These are phyloP conservation scores for Andricus grossulariae DNA, from an alignment of 1,140 invertebrate genomes.

Conservation along the genomic window DNA sequence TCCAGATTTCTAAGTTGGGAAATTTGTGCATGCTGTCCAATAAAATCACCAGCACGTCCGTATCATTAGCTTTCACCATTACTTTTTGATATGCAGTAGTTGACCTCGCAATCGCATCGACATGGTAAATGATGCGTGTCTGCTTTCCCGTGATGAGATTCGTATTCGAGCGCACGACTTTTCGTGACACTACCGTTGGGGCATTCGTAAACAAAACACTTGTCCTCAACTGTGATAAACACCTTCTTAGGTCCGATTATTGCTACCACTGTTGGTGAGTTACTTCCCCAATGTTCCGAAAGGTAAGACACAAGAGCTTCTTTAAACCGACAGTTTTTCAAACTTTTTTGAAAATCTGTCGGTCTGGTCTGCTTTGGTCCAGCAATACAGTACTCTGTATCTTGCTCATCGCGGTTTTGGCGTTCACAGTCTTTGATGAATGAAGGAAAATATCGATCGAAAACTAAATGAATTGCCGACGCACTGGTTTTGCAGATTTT, in stretches of 20 bases:
- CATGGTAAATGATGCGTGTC: background rate
- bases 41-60: background rate
- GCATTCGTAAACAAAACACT: background rate
- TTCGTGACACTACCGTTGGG: background rate
- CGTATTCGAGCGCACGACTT: background rate
- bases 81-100: background rate
- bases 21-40: background rate
- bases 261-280: slow-evolving; percentile 48
- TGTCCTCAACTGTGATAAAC: background rate
- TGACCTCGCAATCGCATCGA: background rate
- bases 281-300: slow-evolving; percentile 57
- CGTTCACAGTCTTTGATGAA: slow-evolving; percentile 66
- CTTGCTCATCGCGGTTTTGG: slow-evolving; percentile 47
- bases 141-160: slow-evolving; percentile 5
- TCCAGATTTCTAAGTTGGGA: background rate
- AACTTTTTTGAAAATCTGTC: slow-evolving; percentile 53
- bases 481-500: slow-evolving; percentile 33
- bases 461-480: slow-evolving; percentile 58
- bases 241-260: background rate
- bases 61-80: no score
- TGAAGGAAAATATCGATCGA: slow-evolving; percentile 61
- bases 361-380: slow-evolving; percentile 60
- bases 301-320: slow-evolving; percentile 60
- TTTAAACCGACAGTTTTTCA: slow-evolving; percentile 65
- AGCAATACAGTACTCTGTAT: slow-evolving; percentile 57